Percentiles rank a stretch among this genome's conserved stretches.
These are phyloP conservation scores for Eurois occulta DNA, from an alignment of 2,888 invertebrate genomes.

Conservation along the genomic window DNA sequence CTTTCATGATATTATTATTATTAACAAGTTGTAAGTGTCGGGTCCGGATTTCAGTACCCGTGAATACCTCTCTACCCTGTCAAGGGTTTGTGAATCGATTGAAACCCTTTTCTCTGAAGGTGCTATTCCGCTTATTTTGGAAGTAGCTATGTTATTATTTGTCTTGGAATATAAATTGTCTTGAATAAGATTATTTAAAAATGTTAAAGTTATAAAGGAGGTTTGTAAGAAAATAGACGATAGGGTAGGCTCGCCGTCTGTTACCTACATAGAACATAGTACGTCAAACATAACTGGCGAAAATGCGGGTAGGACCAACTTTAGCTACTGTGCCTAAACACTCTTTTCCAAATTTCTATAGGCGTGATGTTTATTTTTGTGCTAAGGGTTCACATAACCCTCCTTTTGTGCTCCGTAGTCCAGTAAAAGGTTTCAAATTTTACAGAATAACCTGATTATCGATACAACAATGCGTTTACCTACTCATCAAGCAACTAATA, in stretches of 20 bases:
- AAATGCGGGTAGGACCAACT: background rate
- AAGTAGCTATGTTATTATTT: background rate
- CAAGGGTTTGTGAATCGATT: background rate
- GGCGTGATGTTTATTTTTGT: background rate
- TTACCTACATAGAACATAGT: background rate
- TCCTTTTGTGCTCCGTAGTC: background rate
- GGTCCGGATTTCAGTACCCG: slow-evolving; percentile 5
- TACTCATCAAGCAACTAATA: background rate
- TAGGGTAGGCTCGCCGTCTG: background rate
- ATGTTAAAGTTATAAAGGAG: background rate
- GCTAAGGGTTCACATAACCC: background rate
- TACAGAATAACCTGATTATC: background rate
- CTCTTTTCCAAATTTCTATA: background rate
- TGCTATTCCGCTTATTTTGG: too few relatives aligned
- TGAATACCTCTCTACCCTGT: background rate
- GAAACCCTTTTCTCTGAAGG: background rate
- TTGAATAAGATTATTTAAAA: background rate
- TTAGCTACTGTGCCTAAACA: background rate
- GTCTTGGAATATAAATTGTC: background rate
- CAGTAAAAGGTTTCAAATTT: background rate
- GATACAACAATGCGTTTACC: background rate
- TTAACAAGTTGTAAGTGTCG: background rate
- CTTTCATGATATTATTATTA: background rate
- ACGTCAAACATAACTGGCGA: background rate
- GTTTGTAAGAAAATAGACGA: background rate